A percentile compares a stretch with the other conserved stretches of the same genome.
Conservation (phyloP, 2,113 vertebrate species). For the Dasyprocta punctata region DNA sequence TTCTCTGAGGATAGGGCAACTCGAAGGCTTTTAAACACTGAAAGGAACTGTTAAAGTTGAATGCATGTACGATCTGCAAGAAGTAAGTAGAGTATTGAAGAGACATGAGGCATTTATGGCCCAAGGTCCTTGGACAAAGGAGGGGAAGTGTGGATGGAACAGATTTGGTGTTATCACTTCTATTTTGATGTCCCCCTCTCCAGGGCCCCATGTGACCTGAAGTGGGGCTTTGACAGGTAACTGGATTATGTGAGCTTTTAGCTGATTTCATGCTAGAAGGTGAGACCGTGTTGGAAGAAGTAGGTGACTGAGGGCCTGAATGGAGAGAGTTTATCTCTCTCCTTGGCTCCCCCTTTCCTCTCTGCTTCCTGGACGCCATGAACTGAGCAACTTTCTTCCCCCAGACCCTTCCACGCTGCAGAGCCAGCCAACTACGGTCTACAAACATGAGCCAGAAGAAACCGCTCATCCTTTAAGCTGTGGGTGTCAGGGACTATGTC, state of each 20-base stretch:
- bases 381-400: neutral
- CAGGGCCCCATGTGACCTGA: no score
- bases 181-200: neutral
- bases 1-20: neutral
- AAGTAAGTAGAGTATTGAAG: neutral
- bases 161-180: neutral
- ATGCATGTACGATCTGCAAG: neutral
- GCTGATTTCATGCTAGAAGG: neutral
- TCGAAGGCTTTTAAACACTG: neutral
- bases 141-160: accelerated
- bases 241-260: neutral
- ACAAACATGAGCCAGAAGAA: neutral
- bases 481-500: neutral
- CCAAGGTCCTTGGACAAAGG: neutral
- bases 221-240: neutral
- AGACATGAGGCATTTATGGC: neutral
- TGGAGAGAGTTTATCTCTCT: neutral
- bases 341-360: neutral
- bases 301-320: neutral
- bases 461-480: neutral
- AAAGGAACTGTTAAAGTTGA: neutral
- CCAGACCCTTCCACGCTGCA: neutral
- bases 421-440: neutral
- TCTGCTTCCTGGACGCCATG: neutral
- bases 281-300: neutral